These are phyloP conservation scores for Myotis planiceps DNA, from an alignment of 2,797 vertebrate genomes.

Conservation along the genomic window DNA sequence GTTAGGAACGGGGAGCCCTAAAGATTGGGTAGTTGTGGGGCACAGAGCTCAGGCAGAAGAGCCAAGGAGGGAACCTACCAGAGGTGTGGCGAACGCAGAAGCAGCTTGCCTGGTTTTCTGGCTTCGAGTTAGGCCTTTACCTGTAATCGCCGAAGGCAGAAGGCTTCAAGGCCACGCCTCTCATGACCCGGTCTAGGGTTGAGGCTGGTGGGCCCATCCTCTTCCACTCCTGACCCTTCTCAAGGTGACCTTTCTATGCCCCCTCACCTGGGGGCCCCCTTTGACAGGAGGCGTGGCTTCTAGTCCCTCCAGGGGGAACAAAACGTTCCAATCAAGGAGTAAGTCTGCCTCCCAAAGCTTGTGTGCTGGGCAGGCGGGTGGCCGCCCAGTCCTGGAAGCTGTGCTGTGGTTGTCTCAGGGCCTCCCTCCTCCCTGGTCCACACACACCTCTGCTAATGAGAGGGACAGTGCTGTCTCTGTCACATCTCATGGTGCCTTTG, in stretches of 20 bases:
- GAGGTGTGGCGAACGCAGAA: background rate
- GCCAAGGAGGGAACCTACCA: slow-evolving; percentile 36
- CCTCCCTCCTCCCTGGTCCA: background rate
- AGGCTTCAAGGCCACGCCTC: background rate
- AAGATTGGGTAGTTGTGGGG: background rate
- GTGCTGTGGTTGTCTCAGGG: background rate
- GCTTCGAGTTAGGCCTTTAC: background rate
- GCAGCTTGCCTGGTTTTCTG: background rate
- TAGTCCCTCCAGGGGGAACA: background rate
- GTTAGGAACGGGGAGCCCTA: background rate
- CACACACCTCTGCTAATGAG: background rate
- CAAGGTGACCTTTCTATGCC: background rate
- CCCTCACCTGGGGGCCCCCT: background rate
- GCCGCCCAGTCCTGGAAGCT: background rate
- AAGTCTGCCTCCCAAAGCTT: background rate
- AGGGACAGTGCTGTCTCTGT: background rate
- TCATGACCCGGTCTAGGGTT: background rate
- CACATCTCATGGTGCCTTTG: background rate
- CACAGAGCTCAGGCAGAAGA: background rate
- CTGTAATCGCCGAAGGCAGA: background rate
- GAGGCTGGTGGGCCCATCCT: background rate
- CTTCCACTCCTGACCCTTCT: background rate
- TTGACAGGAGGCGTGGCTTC: background rate
- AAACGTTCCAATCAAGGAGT: background rate
- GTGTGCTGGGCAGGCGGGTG: background rate